phyloP scores from a whole-genome alignment of 2,888 invertebrate genomes.

The Melieria picta region DNA sequence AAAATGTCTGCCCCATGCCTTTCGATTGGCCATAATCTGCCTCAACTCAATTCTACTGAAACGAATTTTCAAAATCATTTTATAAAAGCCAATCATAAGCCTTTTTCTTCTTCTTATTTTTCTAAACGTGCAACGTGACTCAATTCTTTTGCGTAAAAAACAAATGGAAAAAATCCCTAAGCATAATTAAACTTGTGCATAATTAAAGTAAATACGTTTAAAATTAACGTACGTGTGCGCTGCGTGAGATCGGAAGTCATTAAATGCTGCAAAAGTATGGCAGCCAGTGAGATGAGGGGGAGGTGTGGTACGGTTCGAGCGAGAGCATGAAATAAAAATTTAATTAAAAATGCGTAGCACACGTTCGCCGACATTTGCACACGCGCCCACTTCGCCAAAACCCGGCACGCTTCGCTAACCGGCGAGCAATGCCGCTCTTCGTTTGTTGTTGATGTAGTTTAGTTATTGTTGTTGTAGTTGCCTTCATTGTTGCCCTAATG shows the following conservation, averaged over 20 bases:
- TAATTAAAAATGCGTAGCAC: slow-evolving; percentile 11
- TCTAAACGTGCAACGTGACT: too few relatives aligned
- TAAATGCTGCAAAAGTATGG: background rate
- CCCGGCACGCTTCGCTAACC: background rate
- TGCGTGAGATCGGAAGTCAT: slow-evolving; percentile 12
- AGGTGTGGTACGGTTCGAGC: background rate
- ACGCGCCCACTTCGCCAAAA: background rate
- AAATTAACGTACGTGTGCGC: background rate
- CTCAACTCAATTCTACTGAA: too few relatives aligned
- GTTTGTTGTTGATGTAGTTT: background rate
- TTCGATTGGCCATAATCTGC: too few relatives aligned
- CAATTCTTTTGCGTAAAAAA: too few relatives aligned
- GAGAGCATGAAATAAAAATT: background rate
- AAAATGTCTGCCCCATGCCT: too few relatives aligned
- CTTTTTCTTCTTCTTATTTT: too few relatives aligned
- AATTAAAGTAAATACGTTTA: slow-evolving; percentile 7
- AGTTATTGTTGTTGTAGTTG: background rate
- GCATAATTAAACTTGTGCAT: too few relatives aligned
- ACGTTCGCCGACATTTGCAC: background rate
- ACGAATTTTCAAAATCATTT: too few relatives aligned
- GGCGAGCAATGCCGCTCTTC: background rate
- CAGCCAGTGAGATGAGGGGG: too few relatives aligned
- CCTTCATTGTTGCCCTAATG: background rate
- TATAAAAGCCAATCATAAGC: too few relatives aligned
- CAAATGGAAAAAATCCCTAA: too few relatives aligned